Percentiles rank a stretch among this genome's conserved stretches.
These are phyloP conservation scores for Nettapus auritus DNA, from an alignment of 2,113 vertebrate genomes.

Conservation along the genomic window DNA sequence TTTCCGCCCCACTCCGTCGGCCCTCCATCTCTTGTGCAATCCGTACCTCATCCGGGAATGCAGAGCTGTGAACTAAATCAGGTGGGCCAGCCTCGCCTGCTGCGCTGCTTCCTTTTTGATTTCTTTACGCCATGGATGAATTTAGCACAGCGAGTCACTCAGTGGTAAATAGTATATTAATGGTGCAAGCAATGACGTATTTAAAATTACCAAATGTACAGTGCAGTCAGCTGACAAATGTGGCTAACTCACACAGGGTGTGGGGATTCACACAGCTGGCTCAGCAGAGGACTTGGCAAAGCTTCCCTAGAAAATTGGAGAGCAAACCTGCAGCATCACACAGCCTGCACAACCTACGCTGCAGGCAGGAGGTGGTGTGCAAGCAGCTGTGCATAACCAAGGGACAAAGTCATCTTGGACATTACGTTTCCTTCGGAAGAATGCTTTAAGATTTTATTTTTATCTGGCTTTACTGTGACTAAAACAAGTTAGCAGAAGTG, in stretches of 20 bases:
- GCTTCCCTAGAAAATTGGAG: not conserved
- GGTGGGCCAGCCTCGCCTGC: not conserved
- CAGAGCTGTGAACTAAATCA: not conserved
- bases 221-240: not conserved
- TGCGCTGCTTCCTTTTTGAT: not conserved
- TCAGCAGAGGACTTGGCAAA: constrained; percentile 12
- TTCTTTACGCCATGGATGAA: not conserved
- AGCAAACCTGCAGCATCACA: not conserved
- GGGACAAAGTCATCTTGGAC: not conserved
- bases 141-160: not conserved
- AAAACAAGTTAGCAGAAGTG: not conserved
- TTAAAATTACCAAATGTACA: not conserved
- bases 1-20: not conserved
- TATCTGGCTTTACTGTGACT: not conserved
- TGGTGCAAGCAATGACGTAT: not conserved
- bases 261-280: not conserved
- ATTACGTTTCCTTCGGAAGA: not conserved
- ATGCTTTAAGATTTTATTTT: not conserved
- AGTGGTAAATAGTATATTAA: not conserved
- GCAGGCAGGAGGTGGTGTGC: not conserved
- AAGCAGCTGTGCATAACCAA: not conserved
- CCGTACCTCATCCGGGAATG: not conserved
- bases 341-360: not conserved
- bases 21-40: not conserved
- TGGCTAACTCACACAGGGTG: not conserved